Evolutionary conservation across 2,888 invertebrate genomes (phyloP).

Genomic region (Tillus elongatus): DNA sequence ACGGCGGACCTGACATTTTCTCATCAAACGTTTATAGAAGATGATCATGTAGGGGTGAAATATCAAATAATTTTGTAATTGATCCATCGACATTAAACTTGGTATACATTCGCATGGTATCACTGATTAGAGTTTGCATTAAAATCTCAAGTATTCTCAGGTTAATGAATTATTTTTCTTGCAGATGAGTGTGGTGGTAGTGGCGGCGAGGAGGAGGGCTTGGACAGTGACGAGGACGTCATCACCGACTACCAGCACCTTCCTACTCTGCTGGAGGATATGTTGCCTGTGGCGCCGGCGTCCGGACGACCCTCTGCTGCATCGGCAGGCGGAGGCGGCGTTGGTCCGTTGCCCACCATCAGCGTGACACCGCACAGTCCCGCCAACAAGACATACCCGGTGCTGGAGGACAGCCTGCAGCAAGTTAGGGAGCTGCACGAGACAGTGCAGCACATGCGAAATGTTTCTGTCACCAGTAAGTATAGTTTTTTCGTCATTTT

Average conservation of each 20-base stretch:
- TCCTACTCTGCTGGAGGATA: constrained; percentile 15
- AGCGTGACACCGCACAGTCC: constrained; percentile 85
- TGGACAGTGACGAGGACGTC: constrained; percentile 74
- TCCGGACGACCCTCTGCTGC: constrained; percentile 20
- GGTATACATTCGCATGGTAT: no score
- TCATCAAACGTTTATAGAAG: no score
- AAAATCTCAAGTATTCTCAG: constrained; percentile 5
- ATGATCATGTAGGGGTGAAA: no score
- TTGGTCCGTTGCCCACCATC: constrained; percentile 61
- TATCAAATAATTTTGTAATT: no score
- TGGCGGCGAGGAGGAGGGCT: constrained; percentile 60
- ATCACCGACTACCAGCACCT: constrained; percentile 58
- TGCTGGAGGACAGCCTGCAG: constrained; percentile 63
- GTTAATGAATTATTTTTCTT: no score
- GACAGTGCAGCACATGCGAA: constrained; percentile 68
- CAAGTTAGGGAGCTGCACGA: constrained; percentile 68
- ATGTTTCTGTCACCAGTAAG: constrained; percentile 37
- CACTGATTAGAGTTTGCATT: no score
- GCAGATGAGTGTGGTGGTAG: constrained; percentile 62
- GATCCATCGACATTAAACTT: no score
- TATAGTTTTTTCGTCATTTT: no score
- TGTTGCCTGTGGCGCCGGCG: constrained; percentile 16
- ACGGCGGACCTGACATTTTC: no score
- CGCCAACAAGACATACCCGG: constrained; percentile 60
- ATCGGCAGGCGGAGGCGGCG: constrained; percentile 30